Evolutionary conservation across 2,113 vertebrate genomes (phyloP).

Genomic region (Poecilia latipinna): DNA sequence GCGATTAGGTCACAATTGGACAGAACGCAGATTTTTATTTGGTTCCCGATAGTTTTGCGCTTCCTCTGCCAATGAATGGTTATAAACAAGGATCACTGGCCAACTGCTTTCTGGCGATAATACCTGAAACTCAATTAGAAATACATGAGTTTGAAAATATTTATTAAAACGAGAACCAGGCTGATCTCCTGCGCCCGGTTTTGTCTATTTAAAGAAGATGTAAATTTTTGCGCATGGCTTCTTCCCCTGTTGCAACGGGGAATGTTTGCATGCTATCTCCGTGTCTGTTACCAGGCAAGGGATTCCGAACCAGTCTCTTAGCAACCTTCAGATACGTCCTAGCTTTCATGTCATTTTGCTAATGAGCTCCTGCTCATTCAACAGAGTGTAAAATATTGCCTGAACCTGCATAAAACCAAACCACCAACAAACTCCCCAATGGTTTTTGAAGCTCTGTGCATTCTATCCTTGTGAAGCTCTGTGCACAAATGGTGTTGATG

Average conservation of each 20-base stretch:
- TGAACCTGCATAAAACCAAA: constrained; percentile 58
- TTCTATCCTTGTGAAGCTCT: constrained; percentile 16
- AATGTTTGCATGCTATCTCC: constrained; percentile 50
- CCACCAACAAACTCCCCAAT: constrained; percentile 11
- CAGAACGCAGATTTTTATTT: constrained; percentile 24
- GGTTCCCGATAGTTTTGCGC: background rate
- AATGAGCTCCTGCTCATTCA: constrained; percentile 74
- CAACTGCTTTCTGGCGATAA: background rate
- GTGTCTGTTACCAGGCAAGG: constrained; percentile 71
- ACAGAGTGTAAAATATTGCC: constrained; percentile 67
- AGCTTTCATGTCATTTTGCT: constrained; percentile 73
- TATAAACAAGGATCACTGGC: background rate
- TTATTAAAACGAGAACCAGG: background rate
- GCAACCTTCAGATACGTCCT: constrained; percentile 72
- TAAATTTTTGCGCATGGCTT: constrained; percentile 46
- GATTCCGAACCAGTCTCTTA: constrained; percentile 77
- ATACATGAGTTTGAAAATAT: constrained; percentile 11
- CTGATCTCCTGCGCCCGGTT: constrained; percentile 2
- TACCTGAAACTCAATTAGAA: constrained; percentile 4
- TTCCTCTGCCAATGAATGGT: background rate
- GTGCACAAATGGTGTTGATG: constrained; percentile 35
- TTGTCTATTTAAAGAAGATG: constrained; percentile 38
- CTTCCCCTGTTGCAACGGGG: constrained; percentile 40
- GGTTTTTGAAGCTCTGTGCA: constrained; percentile 9
- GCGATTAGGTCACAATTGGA: constrained; percentile 32